phyloP scores from a whole-genome alignment of 2,113 vertebrate species.

The Paradisaea rubra region DNA sequence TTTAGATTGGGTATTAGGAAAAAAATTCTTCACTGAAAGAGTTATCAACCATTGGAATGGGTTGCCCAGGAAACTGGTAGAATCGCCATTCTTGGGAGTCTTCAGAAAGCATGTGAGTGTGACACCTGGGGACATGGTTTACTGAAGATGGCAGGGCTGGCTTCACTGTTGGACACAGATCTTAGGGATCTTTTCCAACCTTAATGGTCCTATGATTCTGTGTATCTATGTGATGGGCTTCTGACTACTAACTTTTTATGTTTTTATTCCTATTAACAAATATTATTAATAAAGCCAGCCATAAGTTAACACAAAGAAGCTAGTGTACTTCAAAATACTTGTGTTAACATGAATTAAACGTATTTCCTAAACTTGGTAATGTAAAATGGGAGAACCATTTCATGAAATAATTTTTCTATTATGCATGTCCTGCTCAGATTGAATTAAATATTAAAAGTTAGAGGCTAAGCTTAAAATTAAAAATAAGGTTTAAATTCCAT shows the following conservation, averaged over 20 bases:
- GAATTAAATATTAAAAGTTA: background rate
- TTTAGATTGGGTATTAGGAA: background rate
- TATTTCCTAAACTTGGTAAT: background rate
- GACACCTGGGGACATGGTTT: background rate
- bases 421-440: background rate
- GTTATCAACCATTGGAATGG: background rate
- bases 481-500: background rate
- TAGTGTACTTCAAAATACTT: background rate
- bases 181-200: background rate
- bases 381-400: background rate
- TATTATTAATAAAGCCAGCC: background rate
- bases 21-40: background rate
- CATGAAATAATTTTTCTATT: background rate
- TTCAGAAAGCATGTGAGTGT: background rate
- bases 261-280: background rate
- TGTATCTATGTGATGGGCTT: background rate
- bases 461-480: background rate
- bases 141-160: background rate
- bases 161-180: background rate
- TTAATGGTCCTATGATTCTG: background rate
- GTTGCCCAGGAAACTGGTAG: background rate
- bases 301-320: background rate
- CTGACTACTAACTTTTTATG: background rate
- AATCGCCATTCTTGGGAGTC: background rate
- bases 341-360: background rate